A percentile compares a stretch with the other conserved stretches of the same genome.
phyloP scores from a whole-genome alignment of 2,113 vertebrate species.

The Oreocharis arfaki region DNA sequence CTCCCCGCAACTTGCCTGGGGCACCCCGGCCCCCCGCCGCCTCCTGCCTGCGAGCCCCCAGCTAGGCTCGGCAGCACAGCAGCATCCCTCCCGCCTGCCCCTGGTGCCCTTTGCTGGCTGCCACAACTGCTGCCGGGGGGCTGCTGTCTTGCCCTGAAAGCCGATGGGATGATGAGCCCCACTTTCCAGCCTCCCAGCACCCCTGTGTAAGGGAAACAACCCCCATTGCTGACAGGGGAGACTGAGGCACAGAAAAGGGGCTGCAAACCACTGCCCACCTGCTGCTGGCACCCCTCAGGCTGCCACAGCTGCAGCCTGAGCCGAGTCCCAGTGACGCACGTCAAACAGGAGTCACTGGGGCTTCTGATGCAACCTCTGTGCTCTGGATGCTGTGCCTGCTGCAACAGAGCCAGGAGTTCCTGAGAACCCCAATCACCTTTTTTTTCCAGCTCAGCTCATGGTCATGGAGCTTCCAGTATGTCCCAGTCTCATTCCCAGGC shows the following conservation, averaged over 20 bases:
- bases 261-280: not conserved
- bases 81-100: not conserved
- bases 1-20: not conserved
- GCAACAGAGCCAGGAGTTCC: rapidly evolving
- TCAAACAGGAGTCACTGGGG: not conserved
- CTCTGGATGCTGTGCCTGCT: not conserved
- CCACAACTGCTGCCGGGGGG: not conserved
- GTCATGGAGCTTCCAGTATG: not conserved
- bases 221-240: not conserved
- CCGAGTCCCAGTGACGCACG: rapidly evolving
- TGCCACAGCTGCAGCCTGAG: not conserved
- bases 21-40: rapidly evolving
- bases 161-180: rapidly evolving
- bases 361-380: not conserved
- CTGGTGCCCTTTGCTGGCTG: rapidly evolving
- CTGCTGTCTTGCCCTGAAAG: rapidly evolving
- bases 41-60: not conserved
- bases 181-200: not conserved
- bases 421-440: not conserved
- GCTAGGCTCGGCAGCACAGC: rapidly evolving
- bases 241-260: not conserved
- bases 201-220: not conserved
- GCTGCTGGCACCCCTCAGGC: not conserved
- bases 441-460: not conserved
- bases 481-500: not conserved